Percentiles rank a stretch among this genome's conserved stretches.
Conservation (phyloP, 2,888 invertebrate species). For the Campoletis raptor region DNA sequence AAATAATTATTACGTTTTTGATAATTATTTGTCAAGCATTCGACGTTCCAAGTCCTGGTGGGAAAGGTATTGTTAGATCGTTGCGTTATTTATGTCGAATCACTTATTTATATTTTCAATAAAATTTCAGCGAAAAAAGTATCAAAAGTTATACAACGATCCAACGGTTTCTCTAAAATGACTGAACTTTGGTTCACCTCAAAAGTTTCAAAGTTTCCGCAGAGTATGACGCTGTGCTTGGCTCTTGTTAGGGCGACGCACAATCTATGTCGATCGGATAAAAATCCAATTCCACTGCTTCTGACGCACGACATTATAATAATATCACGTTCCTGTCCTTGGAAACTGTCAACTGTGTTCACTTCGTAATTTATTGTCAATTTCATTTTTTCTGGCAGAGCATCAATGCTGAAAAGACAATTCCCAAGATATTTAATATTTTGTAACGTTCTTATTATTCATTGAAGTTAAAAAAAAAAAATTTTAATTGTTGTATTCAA, state of each 20-base stretch:
- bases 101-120: too few species aligned
- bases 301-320: slow-evolving; percentile 94
- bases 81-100: neutral
- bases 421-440: neutral
- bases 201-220: slow-evolving; percentile 90
- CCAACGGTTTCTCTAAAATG: neutral
- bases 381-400: slow-evolving; percentile 71
- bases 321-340: slow-evolving; percentile 95
- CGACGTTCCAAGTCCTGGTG: too few species aligned
- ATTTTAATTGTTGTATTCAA: neutral
- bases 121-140: neutral
- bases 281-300: slow-evolving; percentile 91
- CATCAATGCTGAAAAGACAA: slow-evolving; percentile 68
- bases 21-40: too few species aligned
- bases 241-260: slow-evolving; percentile 96
- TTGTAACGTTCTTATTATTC: neutral
- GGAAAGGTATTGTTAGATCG: neutral
- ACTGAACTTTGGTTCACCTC: slow-evolving; percentile 85
- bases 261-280: slow-evolving; percentile 91
- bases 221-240: slow-evolving; percentile 89
- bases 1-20: too few species aligned
- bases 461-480: too few species aligned
- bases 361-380: slow-evolving; percentile 85
- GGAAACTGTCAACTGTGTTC: slow-evolving; percentile 94
- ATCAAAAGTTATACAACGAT: too few species aligned